Percentiles rank a stretch among this genome's conserved stretches.
Evolutionary conservation across 2,113 vertebrate species (phyloP).

Genomic region (Columbina picui): DNA sequence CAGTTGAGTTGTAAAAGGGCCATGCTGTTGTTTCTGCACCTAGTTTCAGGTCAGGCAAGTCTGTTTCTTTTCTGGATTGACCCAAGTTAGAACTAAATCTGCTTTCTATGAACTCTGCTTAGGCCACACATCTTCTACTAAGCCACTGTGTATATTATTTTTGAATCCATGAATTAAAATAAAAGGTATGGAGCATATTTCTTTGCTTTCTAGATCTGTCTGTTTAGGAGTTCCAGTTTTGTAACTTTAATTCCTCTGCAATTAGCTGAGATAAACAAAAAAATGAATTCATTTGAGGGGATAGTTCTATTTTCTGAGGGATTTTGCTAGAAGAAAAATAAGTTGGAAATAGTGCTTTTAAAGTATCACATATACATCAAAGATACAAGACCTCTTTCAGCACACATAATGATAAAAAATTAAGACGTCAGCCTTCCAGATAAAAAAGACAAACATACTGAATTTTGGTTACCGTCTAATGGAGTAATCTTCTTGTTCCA

Average conservation of each 20-base stretch:
- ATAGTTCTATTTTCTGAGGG: slow-evolving; percentile 43
- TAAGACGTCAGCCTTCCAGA: not conserved
- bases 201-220: not conserved
- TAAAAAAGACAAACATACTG: slow-evolving; percentile 35
- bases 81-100: not conserved
- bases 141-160: not conserved
- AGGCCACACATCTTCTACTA: not conserved
- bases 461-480: not conserved
- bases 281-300: slow-evolving; percentile 7
- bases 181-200: not conserved
- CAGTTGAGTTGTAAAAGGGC: not conserved
- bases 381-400: slow-evolving; percentile 12
- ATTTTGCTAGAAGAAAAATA: slow-evolving; percentile 47
- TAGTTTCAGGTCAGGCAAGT: not conserved
- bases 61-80: not conserved
- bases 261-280: slow-evolving; percentile 38
- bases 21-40: not conserved
- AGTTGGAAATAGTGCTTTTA: slow-evolving; percentile 9
- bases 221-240: slow-evolving; percentile 32
- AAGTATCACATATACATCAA: not conserved
- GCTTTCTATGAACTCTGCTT: not conserved
- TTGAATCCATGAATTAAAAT: not conserved
- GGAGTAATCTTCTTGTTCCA: not conserved
- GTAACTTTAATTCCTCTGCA: slow-evolving; percentile 26
- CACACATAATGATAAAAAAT: not conserved